Evolutionary conservation across 2,888 invertebrate species (phyloP).

Genomic region (Patella caerulea): DNA sequence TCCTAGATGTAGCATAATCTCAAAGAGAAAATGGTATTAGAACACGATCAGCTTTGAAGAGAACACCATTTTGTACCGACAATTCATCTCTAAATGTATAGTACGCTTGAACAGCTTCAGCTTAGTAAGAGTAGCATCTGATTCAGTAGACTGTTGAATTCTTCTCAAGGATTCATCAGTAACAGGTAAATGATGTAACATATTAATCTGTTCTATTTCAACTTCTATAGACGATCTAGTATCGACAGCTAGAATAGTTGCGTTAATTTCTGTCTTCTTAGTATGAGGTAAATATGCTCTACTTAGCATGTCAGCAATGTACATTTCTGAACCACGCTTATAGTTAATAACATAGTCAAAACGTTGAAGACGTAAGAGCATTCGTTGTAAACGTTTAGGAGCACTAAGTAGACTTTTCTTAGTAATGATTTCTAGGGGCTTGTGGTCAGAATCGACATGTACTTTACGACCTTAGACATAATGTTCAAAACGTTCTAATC

Average conservation of each 20-base stretch:
- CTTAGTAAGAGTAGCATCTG: too few species aligned
- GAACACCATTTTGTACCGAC: constrained; percentile 30
- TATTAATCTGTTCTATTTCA: too few species aligned
- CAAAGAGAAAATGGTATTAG: constrained; percentile 19
- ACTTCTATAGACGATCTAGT: too few species aligned
- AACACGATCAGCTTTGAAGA: constrained; percentile 31
- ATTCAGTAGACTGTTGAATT: too few species aligned
- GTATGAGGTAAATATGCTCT: constrained; percentile 23
- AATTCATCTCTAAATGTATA: constrained; percentile 38
- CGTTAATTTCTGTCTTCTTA: too few species aligned
- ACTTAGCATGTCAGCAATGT: constrained; percentile 38
- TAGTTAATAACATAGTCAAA: constrained; percentile 36
- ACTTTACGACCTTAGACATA: constrained; percentile 38
- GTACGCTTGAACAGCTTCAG: constrained; percentile 28
- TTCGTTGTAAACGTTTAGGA: constrained; percentile 42
- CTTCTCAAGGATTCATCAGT: too few species aligned
- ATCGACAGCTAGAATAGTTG: too few species aligned
- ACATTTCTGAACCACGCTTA: constrained; percentile 36
- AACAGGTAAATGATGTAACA: too few species aligned
- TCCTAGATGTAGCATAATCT: constrained; percentile 5
- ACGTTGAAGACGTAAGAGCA: constrained; percentile 42
- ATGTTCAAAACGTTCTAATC: constrained; percentile 37
- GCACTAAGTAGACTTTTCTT: constrained; percentile 22
- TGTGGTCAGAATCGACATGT: constrained; percentile 40
- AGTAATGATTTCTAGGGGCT: constrained; percentile 35